Conservation (phyloP, 2,113 vertebrate genomes). For the Eptesicus fuscus region DNA sequence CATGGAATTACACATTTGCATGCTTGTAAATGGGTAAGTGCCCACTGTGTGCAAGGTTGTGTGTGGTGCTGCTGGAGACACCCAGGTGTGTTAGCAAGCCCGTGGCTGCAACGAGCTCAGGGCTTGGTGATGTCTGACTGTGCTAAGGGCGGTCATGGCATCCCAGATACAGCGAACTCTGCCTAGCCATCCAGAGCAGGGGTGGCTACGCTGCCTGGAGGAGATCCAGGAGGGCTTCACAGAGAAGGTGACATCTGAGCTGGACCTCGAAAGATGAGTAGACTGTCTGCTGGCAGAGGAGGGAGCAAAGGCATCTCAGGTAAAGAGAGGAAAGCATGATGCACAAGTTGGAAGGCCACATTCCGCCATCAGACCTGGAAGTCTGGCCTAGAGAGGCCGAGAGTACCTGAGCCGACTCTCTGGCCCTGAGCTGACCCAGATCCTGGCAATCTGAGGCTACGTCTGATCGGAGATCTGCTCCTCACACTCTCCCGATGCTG, state of each 20-base stretch:
- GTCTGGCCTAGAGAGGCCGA: constrained; percentile 61
- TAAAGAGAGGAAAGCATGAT: background rate
- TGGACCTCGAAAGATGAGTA: background rate
- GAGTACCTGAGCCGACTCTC: background rate
- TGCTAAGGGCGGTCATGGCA: background rate
- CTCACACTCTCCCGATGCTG: constrained; percentile 47
- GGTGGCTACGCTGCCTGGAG: background rate
- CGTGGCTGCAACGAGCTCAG: background rate
- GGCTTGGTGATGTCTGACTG: background rate
- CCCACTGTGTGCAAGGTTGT: background rate
- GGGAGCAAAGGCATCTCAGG: background rate
- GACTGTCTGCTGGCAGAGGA: background rate
- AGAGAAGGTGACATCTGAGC: background rate
- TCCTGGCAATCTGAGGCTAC: constrained; percentile 55
- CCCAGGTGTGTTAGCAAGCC: background rate
- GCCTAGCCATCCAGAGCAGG: background rate
- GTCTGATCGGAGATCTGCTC: constrained; percentile 70
- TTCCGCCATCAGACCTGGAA: constrained; percentile 64
- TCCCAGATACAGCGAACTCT: background rate
- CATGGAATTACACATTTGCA: background rate
- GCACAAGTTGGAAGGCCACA: constrained; percentile 59
- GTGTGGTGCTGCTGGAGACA: background rate
- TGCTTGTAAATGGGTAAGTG: background rate
- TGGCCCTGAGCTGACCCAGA: constrained; percentile 67
- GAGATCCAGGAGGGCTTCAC: background rate